Percentiles rank a stretch among this genome's conserved stretches.
These are phyloP conservation scores for Melitaea cinxia DNA, from an alignment of 1,140 invertebrate genomes.

Conservation along the genomic window DNA sequence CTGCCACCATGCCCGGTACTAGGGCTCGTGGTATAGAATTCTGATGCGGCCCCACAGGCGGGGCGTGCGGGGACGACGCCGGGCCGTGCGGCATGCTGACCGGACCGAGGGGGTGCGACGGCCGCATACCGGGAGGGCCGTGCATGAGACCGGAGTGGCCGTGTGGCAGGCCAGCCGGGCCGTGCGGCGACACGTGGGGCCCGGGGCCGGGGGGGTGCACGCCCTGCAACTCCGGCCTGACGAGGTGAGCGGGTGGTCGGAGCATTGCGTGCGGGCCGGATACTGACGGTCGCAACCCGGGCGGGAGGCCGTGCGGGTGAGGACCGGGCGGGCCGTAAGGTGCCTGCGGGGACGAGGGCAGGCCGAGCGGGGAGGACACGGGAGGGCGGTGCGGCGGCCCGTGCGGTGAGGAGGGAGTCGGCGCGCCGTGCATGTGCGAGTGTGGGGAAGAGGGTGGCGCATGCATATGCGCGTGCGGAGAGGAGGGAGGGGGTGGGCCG, in stretches of 20 bases:
- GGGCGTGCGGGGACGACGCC: conserved; percentile 13
- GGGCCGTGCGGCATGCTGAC: conserved; percentile 14
- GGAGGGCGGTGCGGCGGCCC: conserved; percentile 1
- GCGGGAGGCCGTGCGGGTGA: conserved; percentile 1
- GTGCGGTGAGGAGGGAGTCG: conserved; percentile 10
- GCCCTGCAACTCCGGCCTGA: conserved; percentile 10
- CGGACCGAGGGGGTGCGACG: neutral
- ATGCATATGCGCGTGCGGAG: conserved; percentile 32
- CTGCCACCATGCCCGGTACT: neutral
- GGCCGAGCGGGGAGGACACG: conserved; percentile 33
- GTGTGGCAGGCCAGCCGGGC: conserved; percentile 26
- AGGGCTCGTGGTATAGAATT: conserved; percentile 7
- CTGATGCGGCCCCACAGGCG: conserved; percentile 19
- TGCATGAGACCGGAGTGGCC: conserved; percentile 1
- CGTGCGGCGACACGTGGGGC: conserved; percentile 30
- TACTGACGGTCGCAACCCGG: conserved; percentile 7
- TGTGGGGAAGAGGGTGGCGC: conserved; percentile 24
- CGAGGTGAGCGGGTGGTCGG: conserved; percentile 9
- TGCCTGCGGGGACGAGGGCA: conserved; percentile 16
- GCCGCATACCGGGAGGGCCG: conserved; percentile 12
- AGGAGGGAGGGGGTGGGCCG: conserved; percentile 12
- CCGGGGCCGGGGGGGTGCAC: conserved; percentile 24
- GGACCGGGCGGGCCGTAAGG: conserved; percentile 16
- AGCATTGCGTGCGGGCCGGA: conserved; percentile 12
- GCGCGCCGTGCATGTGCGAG: neutral